phyloP scores from a whole-genome alignment of 2,113 vertebrate genomes.

The Serinus canaria region DNA sequence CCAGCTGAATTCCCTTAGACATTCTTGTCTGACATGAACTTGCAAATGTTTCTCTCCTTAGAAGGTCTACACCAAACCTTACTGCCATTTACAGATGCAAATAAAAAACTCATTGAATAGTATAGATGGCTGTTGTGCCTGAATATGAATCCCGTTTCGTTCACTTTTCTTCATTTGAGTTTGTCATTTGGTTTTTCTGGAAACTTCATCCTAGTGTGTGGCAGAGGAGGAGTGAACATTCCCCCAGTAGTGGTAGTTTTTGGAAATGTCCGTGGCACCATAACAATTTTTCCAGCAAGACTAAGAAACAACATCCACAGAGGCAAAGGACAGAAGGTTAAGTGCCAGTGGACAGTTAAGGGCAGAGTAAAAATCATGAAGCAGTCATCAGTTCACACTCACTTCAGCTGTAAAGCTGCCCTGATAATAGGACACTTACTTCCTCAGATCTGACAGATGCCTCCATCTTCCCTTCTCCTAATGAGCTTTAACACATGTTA shows the following conservation, averaged over 20 bases:
- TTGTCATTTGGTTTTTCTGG: not conserved
- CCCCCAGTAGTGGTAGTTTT: not conserved
- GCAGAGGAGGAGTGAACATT: not conserved
- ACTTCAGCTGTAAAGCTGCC: not conserved
- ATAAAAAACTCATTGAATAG: not conserved
- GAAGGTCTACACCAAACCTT: not conserved
- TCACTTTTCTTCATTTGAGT: not conserved
- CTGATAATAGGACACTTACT: not conserved
- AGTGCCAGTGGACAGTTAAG: not conserved
- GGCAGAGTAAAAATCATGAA: not conserved
- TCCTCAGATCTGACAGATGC: not conserved
- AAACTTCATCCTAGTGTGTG: not conserved
- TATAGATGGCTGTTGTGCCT: not conserved
- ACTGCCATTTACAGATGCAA: not conserved
- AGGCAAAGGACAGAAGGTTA: not conserved
- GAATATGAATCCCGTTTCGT: not conserved
- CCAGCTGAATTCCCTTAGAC: not conserved
- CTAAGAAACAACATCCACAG: not conserved
- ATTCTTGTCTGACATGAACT: not conserved
- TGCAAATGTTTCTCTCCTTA: not conserved
- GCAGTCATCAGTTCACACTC: not conserved
- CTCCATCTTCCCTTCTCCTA: not conserved
- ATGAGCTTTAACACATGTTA: not conserved
- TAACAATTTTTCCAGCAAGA: not conserved
- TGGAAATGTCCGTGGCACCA: not conserved